A percentile compares a stretch with the other conserved stretches of the same genome.
Conservation (phyloP, 2,888 invertebrate species). For the Drosophila bunnanda region DNA sequence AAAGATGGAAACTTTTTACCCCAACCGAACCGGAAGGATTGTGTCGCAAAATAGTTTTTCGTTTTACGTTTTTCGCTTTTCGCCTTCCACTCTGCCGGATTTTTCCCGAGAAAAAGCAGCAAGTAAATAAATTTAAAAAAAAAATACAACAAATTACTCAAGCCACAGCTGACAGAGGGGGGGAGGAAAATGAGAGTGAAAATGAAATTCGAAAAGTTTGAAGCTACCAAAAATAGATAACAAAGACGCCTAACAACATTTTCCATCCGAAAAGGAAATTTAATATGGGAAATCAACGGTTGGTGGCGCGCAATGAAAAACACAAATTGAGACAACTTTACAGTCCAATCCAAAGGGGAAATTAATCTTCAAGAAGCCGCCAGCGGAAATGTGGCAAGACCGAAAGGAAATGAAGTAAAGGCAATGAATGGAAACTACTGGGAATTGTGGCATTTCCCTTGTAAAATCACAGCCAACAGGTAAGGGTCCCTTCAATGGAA, state of each 20-base stretch:
- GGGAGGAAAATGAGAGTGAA: not conserved
- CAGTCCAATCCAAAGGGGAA: constrained; percentile 24
- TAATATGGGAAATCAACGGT: constrained; percentile 34
- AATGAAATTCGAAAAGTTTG: constrained; percentile 10
- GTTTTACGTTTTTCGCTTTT: constrained; percentile 29
- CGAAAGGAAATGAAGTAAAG: constrained; percentile 16
- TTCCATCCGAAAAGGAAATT: constrained; percentile 10
- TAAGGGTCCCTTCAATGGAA: not conserved
- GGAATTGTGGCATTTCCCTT: not conserved
- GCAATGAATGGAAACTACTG: constrained; percentile 15
- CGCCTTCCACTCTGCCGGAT: constrained; percentile 20
- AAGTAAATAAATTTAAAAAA: constrained; percentile 1
- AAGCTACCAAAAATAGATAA: constrained; percentile 16
- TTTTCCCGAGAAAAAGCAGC: not conserved
- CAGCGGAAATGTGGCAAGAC: constrained; percentile 17
- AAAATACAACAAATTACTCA: constrained; percentile 26
- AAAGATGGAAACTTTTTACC: constrained; percentile 45
- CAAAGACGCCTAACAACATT: constrained; percentile 8
- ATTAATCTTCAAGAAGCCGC: constrained; percentile 11
- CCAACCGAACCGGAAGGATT: constrained; percentile 24
- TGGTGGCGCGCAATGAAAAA: not conserved
- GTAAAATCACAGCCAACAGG: not conserved
- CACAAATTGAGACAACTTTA: constrained; percentile 21
- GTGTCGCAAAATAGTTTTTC: constrained; percentile 57
- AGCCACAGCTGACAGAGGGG: constrained; percentile 11